phyloP scores from a whole-genome alignment of 2,113 vertebrate genomes.

The Smithornis capensis region DNA sequence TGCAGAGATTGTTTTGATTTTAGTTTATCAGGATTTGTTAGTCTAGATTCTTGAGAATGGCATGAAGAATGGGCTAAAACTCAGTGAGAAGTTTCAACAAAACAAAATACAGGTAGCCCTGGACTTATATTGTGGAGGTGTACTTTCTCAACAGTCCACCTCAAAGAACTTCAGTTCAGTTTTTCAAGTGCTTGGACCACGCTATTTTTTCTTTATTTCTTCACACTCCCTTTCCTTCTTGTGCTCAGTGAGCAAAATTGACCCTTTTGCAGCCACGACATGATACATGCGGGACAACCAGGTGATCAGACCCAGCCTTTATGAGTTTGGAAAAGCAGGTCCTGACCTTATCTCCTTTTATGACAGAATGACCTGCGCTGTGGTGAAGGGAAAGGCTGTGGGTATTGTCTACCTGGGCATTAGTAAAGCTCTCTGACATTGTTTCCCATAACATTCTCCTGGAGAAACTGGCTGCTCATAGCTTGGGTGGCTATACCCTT shows the following conservation, averaged over 20 bases:
- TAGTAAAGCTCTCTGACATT: neutral
- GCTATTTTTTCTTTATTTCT: neutral
- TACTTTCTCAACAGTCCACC: neutral
- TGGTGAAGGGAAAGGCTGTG: neutral
- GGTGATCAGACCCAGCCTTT: neutral
- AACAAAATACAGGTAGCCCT: neutral
- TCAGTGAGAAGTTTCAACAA: neutral
- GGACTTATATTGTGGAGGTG: accelerated
- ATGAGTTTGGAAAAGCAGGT: neutral
- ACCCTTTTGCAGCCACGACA: neutral
- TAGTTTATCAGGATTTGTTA: neutral
- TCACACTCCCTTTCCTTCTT: neutral
- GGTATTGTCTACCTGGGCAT: neutral
- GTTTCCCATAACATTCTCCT: neutral
- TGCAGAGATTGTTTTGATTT: neutral
- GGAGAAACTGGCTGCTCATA: neutral
- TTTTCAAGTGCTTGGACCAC: neutral
- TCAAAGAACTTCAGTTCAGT: neutral
- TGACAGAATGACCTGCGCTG: neutral
- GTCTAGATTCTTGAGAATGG: neutral
- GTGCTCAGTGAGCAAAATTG: neutral
- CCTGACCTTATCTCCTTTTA: neutral
- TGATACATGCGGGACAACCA: neutral
- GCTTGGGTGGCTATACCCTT: neutral
- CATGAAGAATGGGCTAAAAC: neutral